phyloP scores from a whole-genome alignment of 2,113 vertebrate genomes.

The Xiphorhynchus elegans region DNA sequence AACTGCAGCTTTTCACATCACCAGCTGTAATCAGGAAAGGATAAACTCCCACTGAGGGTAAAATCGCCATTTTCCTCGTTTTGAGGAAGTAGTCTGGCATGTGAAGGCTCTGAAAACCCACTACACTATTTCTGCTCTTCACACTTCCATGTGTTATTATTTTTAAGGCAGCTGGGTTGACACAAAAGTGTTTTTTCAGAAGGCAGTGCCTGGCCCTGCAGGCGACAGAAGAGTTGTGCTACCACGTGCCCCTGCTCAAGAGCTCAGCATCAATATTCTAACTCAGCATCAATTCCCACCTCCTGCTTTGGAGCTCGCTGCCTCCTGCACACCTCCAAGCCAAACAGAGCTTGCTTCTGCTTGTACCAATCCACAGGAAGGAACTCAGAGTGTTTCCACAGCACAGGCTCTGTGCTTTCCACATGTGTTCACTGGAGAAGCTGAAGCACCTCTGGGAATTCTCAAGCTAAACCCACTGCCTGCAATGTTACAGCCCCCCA shows the following conservation, averaged over 20 bases:
- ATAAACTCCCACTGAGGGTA: not conserved
- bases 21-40: not conserved
- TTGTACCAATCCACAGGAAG: not conserved
- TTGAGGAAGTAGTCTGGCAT: not conserved
- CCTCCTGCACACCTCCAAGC: not conserved
- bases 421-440: rapidly evolving
- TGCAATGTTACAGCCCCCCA: not conserved
- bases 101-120: not conserved
- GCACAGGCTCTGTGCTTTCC: rapidly evolving
- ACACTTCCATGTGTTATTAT: rapidly evolving
- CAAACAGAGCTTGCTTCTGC: not conserved
- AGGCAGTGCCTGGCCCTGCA: not conserved
- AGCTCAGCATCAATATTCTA: not conserved
- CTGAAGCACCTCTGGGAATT: not conserved
- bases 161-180: not conserved
- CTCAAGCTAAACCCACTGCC: not conserved
- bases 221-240: not conserved
- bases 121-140: rapidly evolving
- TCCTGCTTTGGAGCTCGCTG: not conserved
- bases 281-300: not conserved
- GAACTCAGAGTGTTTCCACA: not conserved
- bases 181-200: rapidly evolving
- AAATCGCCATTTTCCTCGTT: rapidly evolving
- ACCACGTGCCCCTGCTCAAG: rapidly evolving
- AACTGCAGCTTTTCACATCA: not conserved